A percentile compares a stretch with the other conserved stretches of the same genome.
Evolutionary conservation across 2,797 vertebrate species (phyloP).

Genomic region (Pipistrellus pipistrellus): DNA sequence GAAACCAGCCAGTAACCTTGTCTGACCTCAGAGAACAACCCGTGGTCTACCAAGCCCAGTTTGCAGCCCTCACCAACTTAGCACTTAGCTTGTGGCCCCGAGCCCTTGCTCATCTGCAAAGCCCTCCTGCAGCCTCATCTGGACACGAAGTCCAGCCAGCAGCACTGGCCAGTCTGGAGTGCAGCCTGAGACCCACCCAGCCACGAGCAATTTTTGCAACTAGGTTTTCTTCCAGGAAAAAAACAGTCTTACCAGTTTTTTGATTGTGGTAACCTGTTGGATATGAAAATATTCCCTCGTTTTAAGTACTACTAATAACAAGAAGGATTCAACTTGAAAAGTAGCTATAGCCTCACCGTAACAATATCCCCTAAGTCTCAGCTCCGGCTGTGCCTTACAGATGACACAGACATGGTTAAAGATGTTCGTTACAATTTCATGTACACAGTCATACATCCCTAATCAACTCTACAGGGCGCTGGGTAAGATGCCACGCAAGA

Average conservation of each 20-base stretch:
- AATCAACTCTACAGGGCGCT: not conserved
- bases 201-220: not conserved
- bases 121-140: not conserved
- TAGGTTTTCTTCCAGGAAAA: not conserved
- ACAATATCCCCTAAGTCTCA: not conserved
- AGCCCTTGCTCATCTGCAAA: not conserved
- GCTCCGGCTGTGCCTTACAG: not conserved
- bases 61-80: not conserved
- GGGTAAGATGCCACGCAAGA: not conserved
- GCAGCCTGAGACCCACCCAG: not conserved
- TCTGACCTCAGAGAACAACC: not conserved
- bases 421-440: not conserved
- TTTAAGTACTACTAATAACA: slow-evolving; percentile 27
- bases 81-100: not conserved
- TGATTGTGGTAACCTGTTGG: not conserved
- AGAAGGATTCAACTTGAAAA: not conserved
- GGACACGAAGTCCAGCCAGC: not conserved
- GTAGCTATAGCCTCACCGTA: not conserved
- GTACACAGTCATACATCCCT: not conserved
- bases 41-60: not conserved
- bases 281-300: not conserved
- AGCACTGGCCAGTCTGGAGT: not conserved
- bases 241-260: not conserved
- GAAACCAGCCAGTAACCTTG: not conserved
- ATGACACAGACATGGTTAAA: not conserved